phyloP scores from a whole-genome alignment of 1,140 invertebrate species.

The Aradophagus sp. region DNA sequence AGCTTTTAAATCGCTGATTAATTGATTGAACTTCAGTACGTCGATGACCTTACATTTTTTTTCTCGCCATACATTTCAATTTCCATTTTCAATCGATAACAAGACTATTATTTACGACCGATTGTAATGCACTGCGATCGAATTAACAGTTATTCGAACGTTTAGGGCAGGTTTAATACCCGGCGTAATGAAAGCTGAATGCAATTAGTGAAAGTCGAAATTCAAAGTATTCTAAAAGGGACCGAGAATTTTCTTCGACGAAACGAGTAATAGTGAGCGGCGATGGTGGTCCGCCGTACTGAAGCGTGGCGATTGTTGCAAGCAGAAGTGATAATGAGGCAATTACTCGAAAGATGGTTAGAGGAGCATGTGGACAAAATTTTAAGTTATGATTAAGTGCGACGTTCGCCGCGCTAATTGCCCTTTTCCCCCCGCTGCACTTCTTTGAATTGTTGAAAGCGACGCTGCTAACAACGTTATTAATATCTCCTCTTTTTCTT shows the following conservation, averaged over 20 bases:
- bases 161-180: no score
- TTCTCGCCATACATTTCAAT: no score
- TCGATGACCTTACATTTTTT: no score
- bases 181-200: no score
- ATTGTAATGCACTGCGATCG: no score
- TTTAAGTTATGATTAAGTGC: conserved; percentile 66
- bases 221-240: conserved; percentile 43
- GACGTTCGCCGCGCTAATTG: conserved; percentile 64
- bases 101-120: no score
- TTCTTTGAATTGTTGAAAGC: conserved; percentile 1
- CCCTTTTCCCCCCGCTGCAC: not conserved
- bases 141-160: no score
- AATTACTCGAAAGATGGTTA: conserved; percentile 52
- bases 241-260: conserved; percentile 34
- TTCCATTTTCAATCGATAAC: no score
- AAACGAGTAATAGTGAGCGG: conserved; percentile 28
- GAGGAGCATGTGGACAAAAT: conserved; percentile 62
- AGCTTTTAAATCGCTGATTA: no score
- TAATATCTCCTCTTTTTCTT: conserved; percentile 1
- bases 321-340: conserved; percentile 48
- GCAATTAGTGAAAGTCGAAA: conserved; percentile 5
- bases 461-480: no score
- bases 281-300: conserved; percentile 36
- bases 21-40: no score
- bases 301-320: conserved; percentile 38